Percentiles rank a stretch among this genome's conserved stretches.
Conservation (phyloP, 2,113 vertebrate genomes). For the Sterrhoptilus dennistouni region DNA sequence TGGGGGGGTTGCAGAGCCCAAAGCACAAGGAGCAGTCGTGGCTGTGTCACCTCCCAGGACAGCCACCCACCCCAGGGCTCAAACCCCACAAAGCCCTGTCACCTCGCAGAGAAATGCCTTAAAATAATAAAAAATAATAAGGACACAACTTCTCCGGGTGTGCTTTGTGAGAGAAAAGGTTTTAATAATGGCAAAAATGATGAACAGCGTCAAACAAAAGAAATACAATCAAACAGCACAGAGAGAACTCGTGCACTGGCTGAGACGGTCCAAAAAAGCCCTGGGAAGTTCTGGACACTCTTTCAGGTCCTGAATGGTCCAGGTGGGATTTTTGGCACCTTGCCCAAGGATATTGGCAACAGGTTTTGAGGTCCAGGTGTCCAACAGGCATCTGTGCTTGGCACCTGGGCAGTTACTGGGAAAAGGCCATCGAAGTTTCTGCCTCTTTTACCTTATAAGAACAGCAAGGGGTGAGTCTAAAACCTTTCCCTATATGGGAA, state of each 20-base stretch:
- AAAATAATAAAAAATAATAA: too few species aligned
- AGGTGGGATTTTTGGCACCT: not conserved
- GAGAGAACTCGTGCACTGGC: not conserved
- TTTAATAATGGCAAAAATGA: not conserved
- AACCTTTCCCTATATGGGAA: not conserved
- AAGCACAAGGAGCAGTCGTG: not conserved
- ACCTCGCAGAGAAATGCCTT: too few species aligned
- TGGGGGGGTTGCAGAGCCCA: not conserved
- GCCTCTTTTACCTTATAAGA: too few species aligned
- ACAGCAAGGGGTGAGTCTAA: not conserved
- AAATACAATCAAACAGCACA: not conserved
- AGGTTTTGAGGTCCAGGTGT: not conserved
- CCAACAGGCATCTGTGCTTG: not conserved
- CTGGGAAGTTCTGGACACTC: not conserved
- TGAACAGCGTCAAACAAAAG: not conserved
- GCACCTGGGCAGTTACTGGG: too few species aligned
- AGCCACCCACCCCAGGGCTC: too few species aligned
- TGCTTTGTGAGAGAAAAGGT: not conserved
- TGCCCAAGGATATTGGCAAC: not conserved
- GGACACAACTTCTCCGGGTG: too few species aligned
- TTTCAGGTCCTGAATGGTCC: not conserved
- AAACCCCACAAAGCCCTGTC: too few species aligned
- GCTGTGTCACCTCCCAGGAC: not conserved
- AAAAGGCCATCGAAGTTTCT: not conserved
- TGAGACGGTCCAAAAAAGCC: not conserved